Base-by-base conservation (phyloP, 2,888 invertebrate species). In the Girardia tigrina region DNA sequence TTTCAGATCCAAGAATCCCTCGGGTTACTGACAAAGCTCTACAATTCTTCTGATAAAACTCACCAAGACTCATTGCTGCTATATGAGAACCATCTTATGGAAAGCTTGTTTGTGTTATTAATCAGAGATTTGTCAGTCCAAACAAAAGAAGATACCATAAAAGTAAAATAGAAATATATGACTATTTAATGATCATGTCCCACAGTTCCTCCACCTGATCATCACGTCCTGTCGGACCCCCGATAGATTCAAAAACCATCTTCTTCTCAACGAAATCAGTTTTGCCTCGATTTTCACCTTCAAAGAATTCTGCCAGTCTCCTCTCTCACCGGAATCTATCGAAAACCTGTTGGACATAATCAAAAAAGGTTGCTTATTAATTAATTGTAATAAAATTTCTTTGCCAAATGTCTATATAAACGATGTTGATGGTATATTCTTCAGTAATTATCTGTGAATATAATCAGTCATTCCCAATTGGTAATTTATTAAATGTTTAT, bases 41-140 rank as follows among this genome's bases (percentile, higher is more conserved):
- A 83, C 75, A 82, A 82, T 80, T 86, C 86, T 76, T 83, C 86
- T 78, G 84, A 83, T 69, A 87, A 86, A 79, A 86, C 85, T 78
- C 88, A 88, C 83, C 88, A 88, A 81, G 83, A 88, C 79, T 87
- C 86, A 78, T 80, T 88, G 28, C 81, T 88, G n/a, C 79, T 88
- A 78, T 88, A 87, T 79, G 88, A 88, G 77, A 87, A 87, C 0
- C 86, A 86, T 73, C 85, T 86, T 36, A 87, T 87, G 0, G 88
- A 88, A 80, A 82, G 87, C 72, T 81, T 88, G 23, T 88, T 88
- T 79, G 86, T 86, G 71, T 84, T 88, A 72, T 29, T 69, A 72
- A 74, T 29, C n/a, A 72, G 12, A 75, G 69, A n/a, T 26, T 28
- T 26, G 69, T 71, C 16, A 72, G 70, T 2, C 42, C 71, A 29